Evolutionary conservation across 2,797 vertebrate genomes (phyloP), one percentile per base, ranked within the genome.

Genomic region (Spinibarbus caldwelli): DNA sequence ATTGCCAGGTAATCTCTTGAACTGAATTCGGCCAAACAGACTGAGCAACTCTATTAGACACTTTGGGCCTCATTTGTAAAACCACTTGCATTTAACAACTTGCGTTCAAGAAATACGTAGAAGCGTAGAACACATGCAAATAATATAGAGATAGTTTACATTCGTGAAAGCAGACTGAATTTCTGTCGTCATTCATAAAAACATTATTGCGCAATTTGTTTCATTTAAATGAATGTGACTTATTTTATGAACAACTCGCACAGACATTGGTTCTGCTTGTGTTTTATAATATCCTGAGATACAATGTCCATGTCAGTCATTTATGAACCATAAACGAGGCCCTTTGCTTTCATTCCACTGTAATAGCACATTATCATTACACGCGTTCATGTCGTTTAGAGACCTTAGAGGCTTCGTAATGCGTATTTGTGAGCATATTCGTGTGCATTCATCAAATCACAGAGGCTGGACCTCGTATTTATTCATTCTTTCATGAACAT

Each of bases 381-480:
- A 29, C 1, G 5, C 1, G 7, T 41, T n/a, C 26, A 59, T 78
- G 36, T 26, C 14, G 4, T n/a, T 21, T 62, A 29, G 54, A 78
- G n/a, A 78, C 26, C 14, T 31, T 62, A 38, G 52, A 70, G 71
- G 59, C 78, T 36, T 72, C 0, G 31, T 71, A 70, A 68, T 86
- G 72, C 17, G 43, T 79, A 47, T 57, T 47, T 34, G 59, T 80
- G 75, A 59, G 45, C n/a, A 11, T 26, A 41, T 41, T 19, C 45
- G 57, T 67, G n/a, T 76, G 70, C 75, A 64, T 83, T 90, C 87
- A 89, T 89, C 76, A 76, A 85, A 84, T 89, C 88, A 89, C 62
- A 90, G 95, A 93, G 95, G 95, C 95, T 84, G 95, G 95, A 88
- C 95, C 95, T 96, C 94, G 90, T 93, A 93, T 88, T 89, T 89